phyloP scores from a whole-genome alignment of 2,888 invertebrate species.

The Xestia xanthographa region DNA sequence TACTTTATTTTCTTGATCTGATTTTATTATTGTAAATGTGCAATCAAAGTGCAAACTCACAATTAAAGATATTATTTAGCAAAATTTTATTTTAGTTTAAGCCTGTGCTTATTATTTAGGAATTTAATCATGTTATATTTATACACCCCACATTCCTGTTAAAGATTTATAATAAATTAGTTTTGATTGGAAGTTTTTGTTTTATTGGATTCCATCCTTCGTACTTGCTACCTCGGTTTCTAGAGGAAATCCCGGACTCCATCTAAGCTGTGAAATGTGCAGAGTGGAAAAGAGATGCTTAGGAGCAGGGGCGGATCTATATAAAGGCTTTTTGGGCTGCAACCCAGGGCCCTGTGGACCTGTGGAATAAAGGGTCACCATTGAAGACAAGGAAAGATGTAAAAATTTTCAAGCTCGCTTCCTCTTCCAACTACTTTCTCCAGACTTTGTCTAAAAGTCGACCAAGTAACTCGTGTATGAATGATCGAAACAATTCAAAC shows the following conservation, averaged over 20 bases:
- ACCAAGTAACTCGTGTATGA: no score
- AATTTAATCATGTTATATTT: constrained; percentile 40
- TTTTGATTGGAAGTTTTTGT: constrained; percentile 17
- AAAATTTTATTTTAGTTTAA: constrained; percentile 22
- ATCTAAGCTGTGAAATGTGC: background rate
- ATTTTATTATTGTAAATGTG: constrained; percentile 25
- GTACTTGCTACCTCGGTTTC: background rate
- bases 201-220: constrained; percentile 19
- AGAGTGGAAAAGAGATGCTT: background rate
- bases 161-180: constrained; percentile 45
- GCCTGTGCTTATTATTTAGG: background rate
- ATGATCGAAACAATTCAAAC: no score
- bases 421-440: no score
- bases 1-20: constrained; percentile 44
- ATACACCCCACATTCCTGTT: constrained; percentile 56
- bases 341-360: no score
- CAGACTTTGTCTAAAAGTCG: no score
- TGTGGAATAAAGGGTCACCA: no score
- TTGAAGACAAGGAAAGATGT: no score
- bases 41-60: constrained; percentile 46
- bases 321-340: no score
- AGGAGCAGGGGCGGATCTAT: no score
- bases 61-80: constrained; percentile 57
- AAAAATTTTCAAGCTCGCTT: no score
- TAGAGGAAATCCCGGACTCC: background rate